A percentile compares a stretch with the other conserved stretches of the same genome.
Conservation (phyloP, 2,797 vertebrate species). For the Botia almorhae region DNA sequence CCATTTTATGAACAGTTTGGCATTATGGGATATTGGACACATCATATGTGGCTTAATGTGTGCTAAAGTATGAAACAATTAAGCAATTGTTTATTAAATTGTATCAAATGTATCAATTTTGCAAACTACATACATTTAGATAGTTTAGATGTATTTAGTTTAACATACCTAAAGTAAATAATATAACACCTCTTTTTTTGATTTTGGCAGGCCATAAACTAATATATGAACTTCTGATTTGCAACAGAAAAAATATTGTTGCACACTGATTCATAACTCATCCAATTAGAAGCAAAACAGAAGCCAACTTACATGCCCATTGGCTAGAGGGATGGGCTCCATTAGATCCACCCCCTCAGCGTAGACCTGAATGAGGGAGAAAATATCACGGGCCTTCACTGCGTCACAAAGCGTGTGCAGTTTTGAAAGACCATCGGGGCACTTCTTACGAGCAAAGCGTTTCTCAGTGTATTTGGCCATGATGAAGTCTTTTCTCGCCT, state of each 20-base stretch:
- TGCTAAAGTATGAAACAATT: background rate
- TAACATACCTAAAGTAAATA: too few relatives aligned
- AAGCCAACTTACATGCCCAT: constrained; percentile 88
- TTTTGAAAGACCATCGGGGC: constrained; percentile 78
- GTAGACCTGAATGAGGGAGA: constrained; percentile 92
- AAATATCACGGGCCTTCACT: constrained; percentile 92
- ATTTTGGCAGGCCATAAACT: too few relatives aligned
- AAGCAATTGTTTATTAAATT: too few relatives aligned
- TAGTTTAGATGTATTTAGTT: too few relatives aligned
- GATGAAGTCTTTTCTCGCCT: constrained; percentile 97
- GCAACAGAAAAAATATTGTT: background rate
- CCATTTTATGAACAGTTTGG: background rate
- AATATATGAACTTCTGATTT: background rate
- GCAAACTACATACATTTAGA: too few relatives aligned
- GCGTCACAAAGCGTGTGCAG: constrained; percentile 92
- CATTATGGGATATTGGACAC: background rate
- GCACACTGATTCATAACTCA: background rate
- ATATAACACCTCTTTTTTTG: too few relatives aligned
- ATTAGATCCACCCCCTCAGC: constrained; percentile 95
- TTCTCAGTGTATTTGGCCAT: constrained; percentile 96
- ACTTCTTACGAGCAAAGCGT: constrained; percentile 87
- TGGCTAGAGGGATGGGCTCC: constrained; percentile 94
- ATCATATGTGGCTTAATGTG: background rate
- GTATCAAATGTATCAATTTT: too few relatives aligned
- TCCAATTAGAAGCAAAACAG: constrained; percentile 1